phyloP scores from a whole-genome alignment of 2,888 invertebrate species.

The Liposcelis brunnea region DNA sequence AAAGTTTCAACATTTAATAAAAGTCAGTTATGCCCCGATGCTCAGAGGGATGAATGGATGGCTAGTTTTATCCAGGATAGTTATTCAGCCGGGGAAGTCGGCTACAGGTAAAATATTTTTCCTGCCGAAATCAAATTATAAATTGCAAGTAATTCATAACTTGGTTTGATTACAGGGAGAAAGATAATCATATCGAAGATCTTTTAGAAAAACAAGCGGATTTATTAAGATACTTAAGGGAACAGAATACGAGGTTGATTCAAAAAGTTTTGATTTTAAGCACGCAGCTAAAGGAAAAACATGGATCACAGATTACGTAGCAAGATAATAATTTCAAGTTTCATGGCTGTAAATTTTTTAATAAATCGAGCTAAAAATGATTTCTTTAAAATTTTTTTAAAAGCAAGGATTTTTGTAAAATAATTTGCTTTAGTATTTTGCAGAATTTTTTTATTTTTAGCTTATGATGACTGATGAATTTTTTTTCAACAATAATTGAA shows the following conservation, averaged over 20 bases:
- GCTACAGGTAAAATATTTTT: slow-evolving; percentile 21
- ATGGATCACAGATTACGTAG: neutral
- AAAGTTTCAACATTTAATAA: slow-evolving; percentile 42
- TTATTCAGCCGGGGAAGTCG: slow-evolving; percentile 32
- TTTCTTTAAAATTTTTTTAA: too few species aligned
- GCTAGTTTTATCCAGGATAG: slow-evolving; percentile 31
- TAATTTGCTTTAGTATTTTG: too few species aligned
- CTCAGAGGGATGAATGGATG: slow-evolving; percentile 40
- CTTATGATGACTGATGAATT: too few species aligned
- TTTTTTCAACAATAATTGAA: too few species aligned
- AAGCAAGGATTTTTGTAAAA: too few species aligned
- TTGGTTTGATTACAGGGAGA: slow-evolving; percentile 17
- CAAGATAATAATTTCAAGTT: neutral
- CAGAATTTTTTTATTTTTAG: too few species aligned
- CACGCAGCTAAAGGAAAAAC: slow-evolving; percentile 12
- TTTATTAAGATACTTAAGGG: slow-evolving; percentile 45
- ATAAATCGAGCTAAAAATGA: too few species aligned
- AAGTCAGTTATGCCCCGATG: slow-evolving; percentile 40
- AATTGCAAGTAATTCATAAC: too few species aligned
- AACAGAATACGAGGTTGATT: slow-evolving; percentile 45
- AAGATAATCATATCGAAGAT: slow-evolving; percentile 35
- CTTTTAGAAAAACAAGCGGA: slow-evolving; percentile 54
- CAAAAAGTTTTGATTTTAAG: slow-evolving; percentile 37
- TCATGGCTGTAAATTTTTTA: too few species aligned
- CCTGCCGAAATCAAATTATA: too few species aligned